Percentiles rank a stretch among this genome's conserved stretches.
Evolutionary conservation across 2,113 vertebrate species (phyloP).

Genomic region (Platanista minor): DNA sequence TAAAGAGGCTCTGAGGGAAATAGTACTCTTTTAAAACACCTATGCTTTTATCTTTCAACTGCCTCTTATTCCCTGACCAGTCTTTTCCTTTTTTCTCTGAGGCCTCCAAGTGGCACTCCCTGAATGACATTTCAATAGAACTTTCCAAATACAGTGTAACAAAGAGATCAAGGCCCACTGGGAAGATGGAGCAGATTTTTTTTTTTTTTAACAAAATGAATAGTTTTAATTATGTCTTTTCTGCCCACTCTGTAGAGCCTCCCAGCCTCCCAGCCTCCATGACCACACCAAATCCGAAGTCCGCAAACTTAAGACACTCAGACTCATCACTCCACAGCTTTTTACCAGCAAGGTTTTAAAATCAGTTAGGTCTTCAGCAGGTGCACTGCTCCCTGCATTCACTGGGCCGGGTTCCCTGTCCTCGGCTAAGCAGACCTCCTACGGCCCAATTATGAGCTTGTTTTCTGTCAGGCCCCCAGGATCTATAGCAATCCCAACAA

Average conservation of each 20-base stretch:
- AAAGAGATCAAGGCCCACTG: constrained; percentile 78
- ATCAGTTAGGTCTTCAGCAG: constrained; percentile 56
- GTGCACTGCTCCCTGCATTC: constrained; percentile 63
- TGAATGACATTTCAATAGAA: constrained; percentile 78
- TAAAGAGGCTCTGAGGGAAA: neutral
- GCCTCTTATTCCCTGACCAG: constrained; percentile 14
- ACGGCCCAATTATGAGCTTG: constrained; percentile 81
- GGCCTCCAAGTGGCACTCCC: constrained; percentile 59
- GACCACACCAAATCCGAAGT: neutral
- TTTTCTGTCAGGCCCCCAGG: constrained; percentile 78
- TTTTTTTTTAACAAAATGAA: constrained; percentile 54
- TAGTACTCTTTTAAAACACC: constrained; percentile 40
- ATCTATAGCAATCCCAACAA: constrained; percentile 79
- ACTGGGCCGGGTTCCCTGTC: constrained; percentile 64
- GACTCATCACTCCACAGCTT: constrained; percentile 22
- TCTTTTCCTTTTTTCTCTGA: constrained; percentile 3
- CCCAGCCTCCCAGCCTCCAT: neutral
- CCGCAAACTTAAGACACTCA: constrained; percentile 12
- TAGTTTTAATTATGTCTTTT: constrained; percentile 70
- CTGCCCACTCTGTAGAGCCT: neutral
- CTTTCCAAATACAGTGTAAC: constrained; percentile 75
- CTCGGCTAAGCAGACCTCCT: constrained; percentile 79
- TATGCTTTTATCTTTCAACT: constrained; percentile 57
- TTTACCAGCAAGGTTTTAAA: constrained; percentile 32
- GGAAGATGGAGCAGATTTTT: constrained; percentile 59